phyloP scores from a whole-genome alignment of 2,888 invertebrate genomes.

The Lypha dubia region DNA sequence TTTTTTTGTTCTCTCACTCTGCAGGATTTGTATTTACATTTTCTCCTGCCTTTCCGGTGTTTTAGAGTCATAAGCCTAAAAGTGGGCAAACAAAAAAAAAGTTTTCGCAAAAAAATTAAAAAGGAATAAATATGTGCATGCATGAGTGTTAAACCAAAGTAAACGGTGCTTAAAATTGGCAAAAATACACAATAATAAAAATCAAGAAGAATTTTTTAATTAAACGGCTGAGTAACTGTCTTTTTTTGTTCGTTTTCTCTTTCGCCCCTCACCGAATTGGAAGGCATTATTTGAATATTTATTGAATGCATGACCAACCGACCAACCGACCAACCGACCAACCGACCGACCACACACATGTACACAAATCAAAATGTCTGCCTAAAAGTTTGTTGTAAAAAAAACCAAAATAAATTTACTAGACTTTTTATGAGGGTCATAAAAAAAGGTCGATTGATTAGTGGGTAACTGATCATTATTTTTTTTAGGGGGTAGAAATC shows the following conservation, averaged over 20 bases:
- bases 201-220: slow-evolving; percentile 50
- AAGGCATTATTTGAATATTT: slow-evolving; percentile 11
- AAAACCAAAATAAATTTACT: neutral
- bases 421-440: neutral
- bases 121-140: neutral
- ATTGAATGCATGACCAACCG: slow-evolving; percentile 41
- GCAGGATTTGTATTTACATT: slow-evolving; percentile 1
- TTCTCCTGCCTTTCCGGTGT: neutral
- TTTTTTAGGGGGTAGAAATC: neutral
- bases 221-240: slow-evolving; percentile 58
- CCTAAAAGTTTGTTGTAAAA: neutral
- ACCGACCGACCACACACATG: neutral
- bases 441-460: neutral
- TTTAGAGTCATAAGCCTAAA: slow-evolving; percentile 33
- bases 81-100: slow-evolving; percentile 54
- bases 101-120: slow-evolving; percentile 8
- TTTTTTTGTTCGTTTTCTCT: slow-evolving; percentile 1
- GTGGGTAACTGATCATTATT: neutral
- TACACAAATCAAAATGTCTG: slow-evolving; percentile 45
- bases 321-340: too few species aligned
- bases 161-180: slow-evolving; percentile 56
- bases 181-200: slow-evolving; percentile 19
- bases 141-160: slow-evolving; percentile 13
- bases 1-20: neutral
- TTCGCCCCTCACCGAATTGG: too few species aligned